phyloP scores from a whole-genome alignment of 2,113 vertebrate genomes.

The Strix aluco region DNA sequence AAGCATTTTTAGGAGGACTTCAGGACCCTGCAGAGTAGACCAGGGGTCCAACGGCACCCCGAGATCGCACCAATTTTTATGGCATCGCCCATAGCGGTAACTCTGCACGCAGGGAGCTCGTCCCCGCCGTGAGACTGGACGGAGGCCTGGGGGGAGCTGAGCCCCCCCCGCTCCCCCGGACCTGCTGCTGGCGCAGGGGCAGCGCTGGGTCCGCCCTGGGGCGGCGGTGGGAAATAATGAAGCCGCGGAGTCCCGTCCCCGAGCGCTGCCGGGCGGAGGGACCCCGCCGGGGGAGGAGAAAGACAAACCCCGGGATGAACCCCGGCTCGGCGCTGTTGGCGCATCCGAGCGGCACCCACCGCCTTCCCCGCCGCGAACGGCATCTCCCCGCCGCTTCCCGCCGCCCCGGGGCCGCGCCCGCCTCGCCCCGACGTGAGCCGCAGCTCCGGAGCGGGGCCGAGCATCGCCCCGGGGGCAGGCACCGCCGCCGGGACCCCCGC shows the following conservation, averaged over 20 bases:
- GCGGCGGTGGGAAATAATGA: neutral
- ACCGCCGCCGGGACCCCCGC: neutral
- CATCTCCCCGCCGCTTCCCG: neutral
- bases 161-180: neutral
- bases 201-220: neutral
- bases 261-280: neutral
- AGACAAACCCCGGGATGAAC: neutral
- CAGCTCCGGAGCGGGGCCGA: neutral
- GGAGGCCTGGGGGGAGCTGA: neutral
- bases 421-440: neutral
- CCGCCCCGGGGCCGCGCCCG: neutral
- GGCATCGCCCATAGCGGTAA: rapidly evolving
- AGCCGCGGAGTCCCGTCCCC: no score
- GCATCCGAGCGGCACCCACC: neutral
- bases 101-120: neutral
- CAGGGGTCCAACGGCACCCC: neutral
- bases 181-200: neutral
- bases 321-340: neutral
- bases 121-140: neutral
- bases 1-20: neutral
- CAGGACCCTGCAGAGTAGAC: neutral
- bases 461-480: neutral
- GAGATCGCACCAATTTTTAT: neutral
- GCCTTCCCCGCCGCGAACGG: neutral
- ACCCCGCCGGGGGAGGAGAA: neutral